A percentile compares a stretch with the other conserved stretches of the same genome.
Conservation (phyloP, 2,888 invertebrate genomes). For the Rhingia campestris region DNA sequence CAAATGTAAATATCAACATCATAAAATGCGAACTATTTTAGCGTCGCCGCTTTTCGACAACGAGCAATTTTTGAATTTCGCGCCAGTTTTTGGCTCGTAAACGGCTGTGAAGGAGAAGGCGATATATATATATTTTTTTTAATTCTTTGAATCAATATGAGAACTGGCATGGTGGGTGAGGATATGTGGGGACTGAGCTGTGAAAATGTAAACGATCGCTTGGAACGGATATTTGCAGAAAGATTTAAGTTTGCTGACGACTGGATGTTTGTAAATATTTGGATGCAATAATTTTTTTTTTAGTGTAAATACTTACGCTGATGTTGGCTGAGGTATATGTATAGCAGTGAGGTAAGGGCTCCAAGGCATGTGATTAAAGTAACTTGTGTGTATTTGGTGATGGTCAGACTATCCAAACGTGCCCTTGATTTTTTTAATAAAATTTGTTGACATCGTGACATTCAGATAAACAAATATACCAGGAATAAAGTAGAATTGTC, state of each 20-base stretch:
- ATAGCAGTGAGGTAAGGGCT: not conserved
- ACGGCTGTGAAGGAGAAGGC: not conserved
- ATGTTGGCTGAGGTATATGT: conserved; percentile 7
- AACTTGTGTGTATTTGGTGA: too few species aligned
- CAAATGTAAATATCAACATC: conserved; percentile 54
- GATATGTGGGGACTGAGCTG: not conserved
- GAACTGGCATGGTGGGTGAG: not conserved
- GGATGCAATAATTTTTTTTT: conserved; percentile 30
- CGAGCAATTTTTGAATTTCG: not conserved
- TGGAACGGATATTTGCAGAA: conserved; percentile 36
- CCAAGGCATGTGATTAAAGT: too few species aligned
- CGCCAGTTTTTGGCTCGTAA: conserved; percentile 2
- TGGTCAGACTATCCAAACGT: too few species aligned
- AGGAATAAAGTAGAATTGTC: too few species aligned
- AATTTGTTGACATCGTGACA: too few species aligned
- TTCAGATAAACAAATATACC: too few species aligned
- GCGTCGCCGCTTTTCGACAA: not conserved
- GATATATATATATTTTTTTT: not conserved
- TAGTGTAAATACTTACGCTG: conserved; percentile 7
- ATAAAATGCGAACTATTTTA: conserved; percentile 20
- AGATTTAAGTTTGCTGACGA: conserved; percentile 20
- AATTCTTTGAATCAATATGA: not conserved
- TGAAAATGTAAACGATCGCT: conserved; percentile 24
- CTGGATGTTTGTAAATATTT: conserved; percentile 55
- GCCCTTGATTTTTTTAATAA: too few species aligned